phyloP scores from a whole-genome alignment of 2,113 vertebrate genomes.

The Theristicus caerulescens region DNA sequence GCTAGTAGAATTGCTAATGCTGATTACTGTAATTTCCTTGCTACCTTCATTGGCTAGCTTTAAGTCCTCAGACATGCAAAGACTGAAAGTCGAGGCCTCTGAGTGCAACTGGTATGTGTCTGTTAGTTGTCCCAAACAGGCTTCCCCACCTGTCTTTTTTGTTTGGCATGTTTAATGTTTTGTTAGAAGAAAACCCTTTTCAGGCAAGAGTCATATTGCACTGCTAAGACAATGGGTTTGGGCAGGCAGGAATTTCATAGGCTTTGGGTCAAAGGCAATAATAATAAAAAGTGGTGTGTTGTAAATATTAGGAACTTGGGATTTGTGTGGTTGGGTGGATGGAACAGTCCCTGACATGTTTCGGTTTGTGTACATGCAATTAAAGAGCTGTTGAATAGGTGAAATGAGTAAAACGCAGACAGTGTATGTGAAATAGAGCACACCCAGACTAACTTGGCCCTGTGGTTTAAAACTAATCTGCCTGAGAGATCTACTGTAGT shows the following conservation, averaged over 20 bases:
- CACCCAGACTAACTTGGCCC: neutral
- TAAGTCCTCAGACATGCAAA: neutral
- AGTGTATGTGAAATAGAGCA: neutral
- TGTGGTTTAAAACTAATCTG: conserved; percentile 29
- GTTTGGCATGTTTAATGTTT: neutral
- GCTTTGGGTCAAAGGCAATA: conserved; percentile 41
- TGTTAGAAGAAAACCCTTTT: conserved; percentile 22
- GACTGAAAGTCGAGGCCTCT: neutral
- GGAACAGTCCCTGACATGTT: neutral
- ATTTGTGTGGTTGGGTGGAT: neutral
- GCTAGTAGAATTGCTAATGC: neutral
- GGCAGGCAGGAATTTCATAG: conserved; percentile 8
- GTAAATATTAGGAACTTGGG: conserved; percentile 24
- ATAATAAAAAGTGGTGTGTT: conserved; percentile 1
- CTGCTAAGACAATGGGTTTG: neutral
- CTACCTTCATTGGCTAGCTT: neutral
- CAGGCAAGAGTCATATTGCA: neutral
- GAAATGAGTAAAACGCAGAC: neutral
- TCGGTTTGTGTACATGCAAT: neutral
- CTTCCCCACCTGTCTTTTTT: conserved; percentile 10
- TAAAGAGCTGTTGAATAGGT: neutral
- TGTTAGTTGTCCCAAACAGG: conserved; percentile 1
- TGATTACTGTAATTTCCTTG: neutral
- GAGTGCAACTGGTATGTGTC: neutral
- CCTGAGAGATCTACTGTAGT: neutral